phyloP scores from a whole-genome alignment of 2,113 vertebrate species.

The Gila orcuttii region DNA sequence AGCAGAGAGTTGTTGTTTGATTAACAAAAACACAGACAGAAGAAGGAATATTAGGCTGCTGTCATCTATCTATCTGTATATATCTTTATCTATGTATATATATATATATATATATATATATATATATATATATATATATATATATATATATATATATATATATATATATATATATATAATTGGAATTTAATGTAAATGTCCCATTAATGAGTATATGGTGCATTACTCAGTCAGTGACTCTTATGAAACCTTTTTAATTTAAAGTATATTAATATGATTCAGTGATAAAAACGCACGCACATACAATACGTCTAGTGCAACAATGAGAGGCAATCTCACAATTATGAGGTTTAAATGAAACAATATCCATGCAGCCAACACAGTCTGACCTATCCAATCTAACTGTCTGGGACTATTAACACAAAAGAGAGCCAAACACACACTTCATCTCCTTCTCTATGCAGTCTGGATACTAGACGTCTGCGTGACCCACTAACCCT shows the following conservation, averaged over 20 bases:
- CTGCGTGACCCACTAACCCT: slow-evolving; percentile 75
- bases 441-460: slow-evolving; percentile 26
- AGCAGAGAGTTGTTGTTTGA: no score
- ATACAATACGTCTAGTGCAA: background rate
- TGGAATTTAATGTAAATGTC: background rate
- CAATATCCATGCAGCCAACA: background rate
- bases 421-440: background rate
- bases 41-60: no score
- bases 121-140: no score
- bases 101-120: no score
- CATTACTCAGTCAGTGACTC: background rate
- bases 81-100: no score
- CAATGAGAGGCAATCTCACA: background rate
- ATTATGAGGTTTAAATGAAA: slow-evolving; percentile 4
- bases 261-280: background rate
- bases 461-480: slow-evolving; percentile 52
- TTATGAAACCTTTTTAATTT: background rate
- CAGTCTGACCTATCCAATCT: background rate
- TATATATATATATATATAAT: no score
- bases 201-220: background rate
- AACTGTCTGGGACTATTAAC: slow-evolving; percentile 4
- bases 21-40: no score
- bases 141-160: no score
- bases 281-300: background rate
- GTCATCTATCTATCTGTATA: no score